Evolutionary conservation across 1,140 invertebrate species (phyloP).

Genomic region (Drosophila mojavensis): DNA sequence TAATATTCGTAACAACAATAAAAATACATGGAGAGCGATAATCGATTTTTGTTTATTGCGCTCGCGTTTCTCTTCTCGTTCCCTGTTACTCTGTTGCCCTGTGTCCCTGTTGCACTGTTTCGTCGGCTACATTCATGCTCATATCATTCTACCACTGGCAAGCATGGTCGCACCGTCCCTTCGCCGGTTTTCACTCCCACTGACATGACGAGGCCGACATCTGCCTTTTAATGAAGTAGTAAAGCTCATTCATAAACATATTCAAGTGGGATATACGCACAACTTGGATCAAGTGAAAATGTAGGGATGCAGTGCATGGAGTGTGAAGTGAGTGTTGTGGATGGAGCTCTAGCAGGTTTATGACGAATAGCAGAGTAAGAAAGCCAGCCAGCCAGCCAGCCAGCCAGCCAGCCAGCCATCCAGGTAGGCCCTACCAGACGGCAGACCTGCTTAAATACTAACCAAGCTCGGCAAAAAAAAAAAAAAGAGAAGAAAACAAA

Average conservation of each 20-base stretch:
- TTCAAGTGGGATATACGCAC: constrained; percentile 68
- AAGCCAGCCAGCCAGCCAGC: not conserved
- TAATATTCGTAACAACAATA: constrained; percentile 81
- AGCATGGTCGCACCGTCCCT: constrained; percentile 10
- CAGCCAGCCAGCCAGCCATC: constrained; percentile 22
- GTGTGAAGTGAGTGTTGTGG: not conserved
- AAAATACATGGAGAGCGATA: constrained; percentile 80
- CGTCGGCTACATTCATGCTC: constrained; percentile 54
- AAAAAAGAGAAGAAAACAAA: not conserved
- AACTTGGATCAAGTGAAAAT: constrained; percentile 54
- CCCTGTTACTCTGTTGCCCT: not conserved
- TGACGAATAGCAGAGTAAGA: constrained; percentile 76
- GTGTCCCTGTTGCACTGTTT: not conserved
- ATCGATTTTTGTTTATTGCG: constrained; percentile 84
- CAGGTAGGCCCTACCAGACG: constrained; percentile 39
- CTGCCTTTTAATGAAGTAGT: constrained; percentile 83
- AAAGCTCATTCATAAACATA: constrained; percentile 84
- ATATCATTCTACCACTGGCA: constrained; percentile 17
- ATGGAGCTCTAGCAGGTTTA: constrained; percentile 58
- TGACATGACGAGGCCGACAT: constrained; percentile 46
- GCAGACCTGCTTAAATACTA: constrained; percentile 27
- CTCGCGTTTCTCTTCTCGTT: constrained; percentile 50
- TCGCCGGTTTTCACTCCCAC: constrained; percentile 44
- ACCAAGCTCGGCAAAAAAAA: not conserved
- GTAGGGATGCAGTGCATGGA: constrained; percentile 24